phyloP scores from a whole-genome alignment of 2,113 vertebrate species.

The Platycercus adscitus region DNA sequence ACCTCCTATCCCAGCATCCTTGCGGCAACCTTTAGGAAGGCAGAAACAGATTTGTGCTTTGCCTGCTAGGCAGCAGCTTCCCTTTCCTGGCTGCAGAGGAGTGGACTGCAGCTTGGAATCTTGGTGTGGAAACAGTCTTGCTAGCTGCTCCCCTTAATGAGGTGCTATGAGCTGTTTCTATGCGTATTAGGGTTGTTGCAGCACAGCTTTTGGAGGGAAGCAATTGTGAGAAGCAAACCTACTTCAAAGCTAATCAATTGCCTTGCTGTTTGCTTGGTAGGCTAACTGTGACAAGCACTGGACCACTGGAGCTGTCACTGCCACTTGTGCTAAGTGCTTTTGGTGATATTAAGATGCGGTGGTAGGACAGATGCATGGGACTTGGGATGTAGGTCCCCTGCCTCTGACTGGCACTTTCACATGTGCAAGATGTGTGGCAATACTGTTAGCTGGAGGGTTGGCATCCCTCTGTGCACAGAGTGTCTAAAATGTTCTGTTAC shows the following conservation, averaged over 20 bases:
- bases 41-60: background rate
- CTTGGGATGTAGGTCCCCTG: background rate
- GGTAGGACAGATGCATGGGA: background rate
- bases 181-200: background rate
- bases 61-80: background rate
- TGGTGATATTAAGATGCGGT: background rate
- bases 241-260: background rate
- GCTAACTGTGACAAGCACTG: background rate
- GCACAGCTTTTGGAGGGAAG: background rate
- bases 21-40: background rate
- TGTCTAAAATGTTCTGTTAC: background rate
- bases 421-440: background rate
- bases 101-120: background rate
- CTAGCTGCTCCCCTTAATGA: background rate
- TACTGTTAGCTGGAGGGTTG: background rate
- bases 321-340: background rate
- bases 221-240: background rate
- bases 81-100: background rate
- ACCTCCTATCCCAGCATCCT: accelerated
- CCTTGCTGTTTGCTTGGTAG: background rate
- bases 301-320: background rate
- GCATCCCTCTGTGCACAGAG: background rate
- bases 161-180: background rate
- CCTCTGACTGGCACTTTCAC: background rate
- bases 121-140: background rate